Percentiles rank a stretch among this genome's conserved stretches.
These are phyloP conservation scores for Arge pagana DNA, from an alignment of 2,888 invertebrate species.

Conservation along the genomic window DNA sequence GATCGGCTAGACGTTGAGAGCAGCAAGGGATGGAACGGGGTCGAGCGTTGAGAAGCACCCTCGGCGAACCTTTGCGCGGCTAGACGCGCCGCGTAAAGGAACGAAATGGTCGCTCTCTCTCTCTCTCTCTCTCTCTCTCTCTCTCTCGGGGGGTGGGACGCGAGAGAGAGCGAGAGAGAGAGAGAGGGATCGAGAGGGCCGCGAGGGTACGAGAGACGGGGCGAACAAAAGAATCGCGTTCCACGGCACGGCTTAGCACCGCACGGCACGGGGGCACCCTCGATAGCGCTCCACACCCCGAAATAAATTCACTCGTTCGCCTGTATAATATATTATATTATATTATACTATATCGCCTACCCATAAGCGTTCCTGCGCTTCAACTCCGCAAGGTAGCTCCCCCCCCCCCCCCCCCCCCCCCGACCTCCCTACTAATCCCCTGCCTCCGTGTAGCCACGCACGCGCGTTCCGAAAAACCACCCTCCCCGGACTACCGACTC, in stretches of 20 bases:
- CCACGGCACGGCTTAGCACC: no score
- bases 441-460: neutral
- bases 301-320: slow-evolving; percentile 41
- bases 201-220: slow-evolving; percentile 25
- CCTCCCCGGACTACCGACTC: no score
- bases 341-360: neutral
- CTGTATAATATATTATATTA: slow-evolving; percentile 5
- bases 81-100: slow-evolving; percentile 11
- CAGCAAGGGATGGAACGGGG: no score
- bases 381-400: slow-evolving; percentile 3
- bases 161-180: no score
- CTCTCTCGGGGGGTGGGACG: no score
- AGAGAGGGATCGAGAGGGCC: slow-evolving; percentile 26
- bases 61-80: no score
- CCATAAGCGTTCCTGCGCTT: neutral
- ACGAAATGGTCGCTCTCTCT: no score
- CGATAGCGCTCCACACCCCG: slow-evolving; percentile 49
- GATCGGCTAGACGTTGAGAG: no score
- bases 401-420: neutral
- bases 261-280: slow-evolving; percentile 43
- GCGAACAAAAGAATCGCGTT: slow-evolving; percentile 55
- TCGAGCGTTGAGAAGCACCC: no score
- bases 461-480: no score
- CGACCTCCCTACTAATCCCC: slow-evolving; percentile 8
- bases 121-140: no score